Evolutionary conservation across 2,888 invertebrate species (phyloP).

Genomic region (Cosmorhoe ocellata): DNA sequence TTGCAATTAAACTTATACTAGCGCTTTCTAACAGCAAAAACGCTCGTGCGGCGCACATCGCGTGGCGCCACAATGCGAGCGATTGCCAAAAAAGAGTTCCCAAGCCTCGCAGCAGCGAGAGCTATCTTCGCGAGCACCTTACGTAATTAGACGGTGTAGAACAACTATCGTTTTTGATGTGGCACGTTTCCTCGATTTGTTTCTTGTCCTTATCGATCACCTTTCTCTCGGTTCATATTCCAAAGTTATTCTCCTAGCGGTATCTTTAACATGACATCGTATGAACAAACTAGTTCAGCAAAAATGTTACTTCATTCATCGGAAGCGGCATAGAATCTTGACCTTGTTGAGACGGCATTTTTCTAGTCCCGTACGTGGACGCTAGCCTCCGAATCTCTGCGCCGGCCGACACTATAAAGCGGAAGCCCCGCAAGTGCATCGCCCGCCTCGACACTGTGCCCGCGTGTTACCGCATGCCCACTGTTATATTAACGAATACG

Average conservation of each 20-base stretch:
- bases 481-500: background rate
- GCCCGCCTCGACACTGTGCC: background rate
- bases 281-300: too few relatives aligned
- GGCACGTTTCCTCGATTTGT: constrained; percentile 16
- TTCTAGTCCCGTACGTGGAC: background rate
- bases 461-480: background rate
- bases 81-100: constrained; percentile 49
- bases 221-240: constrained; percentile 13
- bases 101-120: constrained; percentile 39
- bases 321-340: background rate
- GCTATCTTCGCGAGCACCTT: constrained; percentile 19
- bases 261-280: too few relatives aligned
- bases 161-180: constrained; percentile 14
- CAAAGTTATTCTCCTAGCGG: too few relatives aligned
- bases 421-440: constrained; percentile 21
- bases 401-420: constrained; percentile 15
- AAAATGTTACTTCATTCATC: too few relatives aligned
- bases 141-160: constrained; percentile 10
- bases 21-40: constrained; percentile 48
- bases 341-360: background rate
- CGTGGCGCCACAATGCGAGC: constrained; percentile 26
- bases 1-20: constrained; percentile 41
- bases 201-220: constrained; percentile 20
- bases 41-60: constrained; percentile 30
- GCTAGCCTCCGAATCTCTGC: constrained; percentile 7